phyloP scores from a whole-genome alignment of 1,140 invertebrate genomes.

The Lasioglossum albipes region DNA sequence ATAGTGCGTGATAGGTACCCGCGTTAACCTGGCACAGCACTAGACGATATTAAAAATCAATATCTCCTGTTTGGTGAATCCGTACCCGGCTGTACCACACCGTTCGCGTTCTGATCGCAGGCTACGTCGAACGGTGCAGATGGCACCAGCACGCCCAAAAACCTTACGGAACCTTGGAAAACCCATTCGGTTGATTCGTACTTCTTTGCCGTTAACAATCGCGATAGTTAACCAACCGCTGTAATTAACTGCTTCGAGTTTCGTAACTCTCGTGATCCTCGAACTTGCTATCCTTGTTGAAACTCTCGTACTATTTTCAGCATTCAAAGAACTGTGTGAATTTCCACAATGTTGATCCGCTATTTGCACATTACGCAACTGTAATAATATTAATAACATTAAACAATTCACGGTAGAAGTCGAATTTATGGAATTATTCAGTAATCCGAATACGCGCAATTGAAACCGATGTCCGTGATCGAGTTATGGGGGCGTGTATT shows the following conservation, averaged over 20 bases:
- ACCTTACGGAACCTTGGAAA: not conserved
- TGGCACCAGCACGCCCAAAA: conserved; percentile 1
- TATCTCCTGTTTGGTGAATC: conserved; percentile 49
- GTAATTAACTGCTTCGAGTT: no score
- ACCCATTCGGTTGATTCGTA: no score
- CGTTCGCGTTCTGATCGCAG: conserved; percentile 19
- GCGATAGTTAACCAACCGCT: no score
- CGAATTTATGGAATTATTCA: not conserved
- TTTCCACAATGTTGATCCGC: not conserved
- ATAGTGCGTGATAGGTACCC: conserved; percentile 54
- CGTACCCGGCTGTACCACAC: conserved; percentile 52
- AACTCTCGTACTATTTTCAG: no score
- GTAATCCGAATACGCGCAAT: not conserved
- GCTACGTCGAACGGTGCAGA: not conserved
- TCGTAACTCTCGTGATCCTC: no score
- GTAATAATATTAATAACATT: conserved; percentile 2
- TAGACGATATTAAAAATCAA: conserved; percentile 63
- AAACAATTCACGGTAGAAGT: not conserved
- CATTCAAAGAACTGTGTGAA: not conserved
- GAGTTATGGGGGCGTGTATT: conserved; percentile 6
- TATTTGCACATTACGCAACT: not conserved
- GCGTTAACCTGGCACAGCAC: conserved; percentile 50
- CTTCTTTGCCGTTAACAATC: no score
- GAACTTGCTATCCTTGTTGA: no score
- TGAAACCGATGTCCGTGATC: conserved; percentile 25